These are phyloP conservation scores for Ia io DNA, from an alignment of 2,113 vertebrate species.

Conservation along the genomic window DNA sequence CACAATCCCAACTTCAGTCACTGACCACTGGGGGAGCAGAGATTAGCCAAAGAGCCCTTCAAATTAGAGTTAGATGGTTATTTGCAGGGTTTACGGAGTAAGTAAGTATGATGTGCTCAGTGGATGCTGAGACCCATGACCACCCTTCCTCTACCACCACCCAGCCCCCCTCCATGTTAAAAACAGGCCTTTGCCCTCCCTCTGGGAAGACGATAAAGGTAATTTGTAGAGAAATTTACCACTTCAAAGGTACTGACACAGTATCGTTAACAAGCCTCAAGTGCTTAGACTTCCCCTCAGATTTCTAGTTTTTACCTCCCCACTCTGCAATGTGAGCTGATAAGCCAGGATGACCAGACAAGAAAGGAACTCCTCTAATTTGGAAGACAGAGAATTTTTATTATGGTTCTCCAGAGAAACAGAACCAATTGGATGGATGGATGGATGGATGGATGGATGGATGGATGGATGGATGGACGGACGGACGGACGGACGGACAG, in stretches of 20 bases:
- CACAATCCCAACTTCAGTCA: background rate
- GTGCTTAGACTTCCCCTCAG: background rate
- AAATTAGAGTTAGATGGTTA: background rate
- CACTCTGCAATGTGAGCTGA: background rate
- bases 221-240: background rate
- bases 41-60: background rate
- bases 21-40: background rate
- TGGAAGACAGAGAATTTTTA: background rate
- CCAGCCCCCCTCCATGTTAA: background rate
- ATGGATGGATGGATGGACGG: background rate
- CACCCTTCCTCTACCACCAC: background rate
- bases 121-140: background rate
- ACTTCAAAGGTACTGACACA: background rate
- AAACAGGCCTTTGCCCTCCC: background rate
- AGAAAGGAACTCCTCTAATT: slow-evolving; percentile 1
- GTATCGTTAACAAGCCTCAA: background rate
- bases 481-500: no score
- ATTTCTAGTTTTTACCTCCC: background rate
- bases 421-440: background rate
- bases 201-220: background rate
- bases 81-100: background rate
- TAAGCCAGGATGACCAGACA: background rate
- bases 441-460: background rate
- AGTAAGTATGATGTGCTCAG: background rate
- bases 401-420: background rate